phyloP scores from a whole-genome alignment of 2,888 invertebrate genomes.

The Perizoma flavofasciatum region DNA sequence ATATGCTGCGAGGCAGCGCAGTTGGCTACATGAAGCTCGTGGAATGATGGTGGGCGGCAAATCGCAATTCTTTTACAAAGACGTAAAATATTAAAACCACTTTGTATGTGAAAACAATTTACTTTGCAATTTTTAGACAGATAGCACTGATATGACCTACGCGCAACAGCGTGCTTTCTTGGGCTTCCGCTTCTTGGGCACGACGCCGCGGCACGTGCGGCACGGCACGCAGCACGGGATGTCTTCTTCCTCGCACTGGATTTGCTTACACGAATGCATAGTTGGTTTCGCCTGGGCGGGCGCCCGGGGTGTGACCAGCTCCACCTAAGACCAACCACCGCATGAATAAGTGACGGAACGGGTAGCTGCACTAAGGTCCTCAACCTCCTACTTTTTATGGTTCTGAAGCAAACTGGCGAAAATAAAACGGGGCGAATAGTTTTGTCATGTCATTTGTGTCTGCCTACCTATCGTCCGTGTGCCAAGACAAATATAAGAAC shows the following conservation, averaged over 20 bases:
- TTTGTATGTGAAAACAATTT: constrained; percentile 1
- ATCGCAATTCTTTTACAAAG: too few species aligned
- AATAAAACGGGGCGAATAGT: too few species aligned
- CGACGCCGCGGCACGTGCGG: constrained; percentile 53
- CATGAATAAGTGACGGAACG: background rate
- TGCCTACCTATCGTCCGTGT: too few species aligned
- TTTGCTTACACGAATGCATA: constrained; percentile 85
- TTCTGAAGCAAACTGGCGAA: too few species aligned
- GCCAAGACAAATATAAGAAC: too few species aligned
- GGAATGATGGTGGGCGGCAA: too few species aligned
- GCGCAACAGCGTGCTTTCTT: constrained; percentile 48
- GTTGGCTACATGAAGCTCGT: too few species aligned
- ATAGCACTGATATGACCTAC: constrained; percentile 15
- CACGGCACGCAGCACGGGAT: constrained; percentile 65
- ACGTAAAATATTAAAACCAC: too few species aligned
- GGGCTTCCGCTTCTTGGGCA: constrained; percentile 43
- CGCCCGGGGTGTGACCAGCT: constrained; percentile 88
- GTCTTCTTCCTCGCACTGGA: constrained; percentile 86
- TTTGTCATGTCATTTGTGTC: too few species aligned
- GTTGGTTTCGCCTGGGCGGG: constrained; percentile 83
- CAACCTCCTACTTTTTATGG: too few species aligned
- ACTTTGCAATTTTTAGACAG: constrained; percentile 18
- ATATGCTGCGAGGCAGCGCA: too few species aligned
- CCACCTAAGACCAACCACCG: constrained; percentile 75
- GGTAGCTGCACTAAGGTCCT: too few species aligned